Evolutionary conservation across 2,888 invertebrate species (phyloP).

Genomic region (Rotaria macrura): DNA sequence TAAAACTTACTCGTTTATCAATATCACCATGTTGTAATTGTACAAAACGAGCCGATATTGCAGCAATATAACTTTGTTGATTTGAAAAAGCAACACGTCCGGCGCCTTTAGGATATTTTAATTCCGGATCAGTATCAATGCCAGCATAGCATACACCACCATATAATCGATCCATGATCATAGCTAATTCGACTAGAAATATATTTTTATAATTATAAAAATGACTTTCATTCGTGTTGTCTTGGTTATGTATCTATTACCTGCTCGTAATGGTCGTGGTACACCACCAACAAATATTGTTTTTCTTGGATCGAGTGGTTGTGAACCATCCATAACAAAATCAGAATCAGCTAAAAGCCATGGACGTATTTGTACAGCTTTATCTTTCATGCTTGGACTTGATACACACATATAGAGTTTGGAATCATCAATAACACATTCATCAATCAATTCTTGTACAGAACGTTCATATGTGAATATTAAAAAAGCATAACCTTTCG

Average conservation of each 20-base stretch:
- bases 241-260: not conserved
- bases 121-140: slow-evolving; percentile 95
- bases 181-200: slow-evolving; percentile 68
- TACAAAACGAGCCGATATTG: slow-evolving; percentile 93
- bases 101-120: slow-evolving; percentile 97
- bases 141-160: slow-evolving; percentile 98
- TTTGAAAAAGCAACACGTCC: slow-evolving; percentile 96
- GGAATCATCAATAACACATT: slow-evolving; percentile 92
- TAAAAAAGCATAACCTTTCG: slow-evolving; percentile 65
- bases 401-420: slow-evolving; percentile 94
- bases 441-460: slow-evolving; percentile 87
- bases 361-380: slow-evolving; percentile 88
- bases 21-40: slow-evolving; percentile 95
- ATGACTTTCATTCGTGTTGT: no score
- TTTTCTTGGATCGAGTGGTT: slow-evolving; percentile 90
- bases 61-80: slow-evolving; percentile 96
- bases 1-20: slow-evolving; percentile 59
- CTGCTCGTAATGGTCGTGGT: slow-evolving; percentile 92
- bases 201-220: no score
- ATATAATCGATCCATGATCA: slow-evolving; percentile 95
- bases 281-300: slow-evolving; percentile 98
- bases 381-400: slow-evolving; percentile 96
- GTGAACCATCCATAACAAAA: slow-evolving; percentile 91
- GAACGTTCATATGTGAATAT: slow-evolving; percentile 79
- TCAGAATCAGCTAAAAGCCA: slow-evolving; percentile 94